Evolutionary conservation across 2,797 vertebrate species (phyloP).

Genomic region (Saguinus oedipus): DNA sequence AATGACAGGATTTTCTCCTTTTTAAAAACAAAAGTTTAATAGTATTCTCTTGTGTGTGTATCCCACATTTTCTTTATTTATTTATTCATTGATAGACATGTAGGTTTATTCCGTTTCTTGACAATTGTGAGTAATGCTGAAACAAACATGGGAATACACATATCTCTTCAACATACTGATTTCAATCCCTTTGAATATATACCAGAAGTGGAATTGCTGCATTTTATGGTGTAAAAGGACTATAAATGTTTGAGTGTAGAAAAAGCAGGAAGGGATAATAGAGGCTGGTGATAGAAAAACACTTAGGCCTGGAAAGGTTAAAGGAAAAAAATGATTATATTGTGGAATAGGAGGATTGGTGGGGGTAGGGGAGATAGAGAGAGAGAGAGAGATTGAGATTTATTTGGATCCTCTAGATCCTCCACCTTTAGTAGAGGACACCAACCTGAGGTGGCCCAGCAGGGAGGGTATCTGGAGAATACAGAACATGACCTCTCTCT

Average conservation of each 20-base stretch:
- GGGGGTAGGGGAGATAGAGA: rapidly evolving
- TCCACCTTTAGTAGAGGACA: not conserved
- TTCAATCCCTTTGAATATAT: not conserved
- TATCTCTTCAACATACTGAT: not conserved
- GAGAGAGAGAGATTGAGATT: not conserved
- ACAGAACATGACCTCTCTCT: not conserved
- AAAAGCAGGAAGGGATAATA: not conserved
- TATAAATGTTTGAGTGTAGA: not conserved
- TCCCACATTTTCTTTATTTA: not conserved
- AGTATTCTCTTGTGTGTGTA: not conserved
- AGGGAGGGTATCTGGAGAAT: not conserved
- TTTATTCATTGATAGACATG: not conserved
- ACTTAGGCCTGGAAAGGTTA: not conserved
- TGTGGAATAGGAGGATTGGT: not conserved
- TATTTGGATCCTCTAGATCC: not conserved
- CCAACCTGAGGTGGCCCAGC: not conserved
- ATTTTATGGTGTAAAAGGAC: not conserved
- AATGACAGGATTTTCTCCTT: not conserved
- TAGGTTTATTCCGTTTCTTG: not conserved
- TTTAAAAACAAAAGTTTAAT: not conserved
- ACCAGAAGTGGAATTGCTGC: not conserved
- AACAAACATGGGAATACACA: not conserved
- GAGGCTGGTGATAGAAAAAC: not conserved
- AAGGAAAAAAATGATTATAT: not conserved
- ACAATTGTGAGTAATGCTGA: not conserved